A percentile compares a stretch with the other conserved stretches of the same genome.
Conservation (phyloP, 2,797 vertebrate genomes). For the Cephalopachus bancanus region DNA sequence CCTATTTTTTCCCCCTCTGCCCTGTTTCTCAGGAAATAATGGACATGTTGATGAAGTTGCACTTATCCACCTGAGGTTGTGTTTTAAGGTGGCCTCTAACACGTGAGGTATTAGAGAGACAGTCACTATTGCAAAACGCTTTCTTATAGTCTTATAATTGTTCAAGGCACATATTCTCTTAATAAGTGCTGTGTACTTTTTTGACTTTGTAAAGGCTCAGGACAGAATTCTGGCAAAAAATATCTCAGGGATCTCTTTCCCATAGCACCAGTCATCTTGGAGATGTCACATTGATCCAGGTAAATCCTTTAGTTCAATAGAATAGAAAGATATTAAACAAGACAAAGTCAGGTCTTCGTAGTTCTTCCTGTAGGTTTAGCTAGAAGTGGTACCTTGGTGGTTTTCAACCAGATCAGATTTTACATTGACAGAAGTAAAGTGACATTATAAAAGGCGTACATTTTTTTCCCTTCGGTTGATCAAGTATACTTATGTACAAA, state of each 20-base stretch:
- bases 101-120: too few relatives aligned
- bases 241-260: neutral
- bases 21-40: neutral
- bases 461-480: neutral
- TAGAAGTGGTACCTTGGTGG: neutral
- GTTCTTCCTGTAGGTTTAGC: neutral
- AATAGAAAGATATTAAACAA: neutral
- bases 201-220: neutral
- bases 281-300: neutral
- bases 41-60: neutral
- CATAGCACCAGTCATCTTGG: neutral
- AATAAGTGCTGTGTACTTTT: neutral
- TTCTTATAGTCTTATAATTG: too few relatives aligned
- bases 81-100: neutral
- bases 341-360: neutral
- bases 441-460: neutral
- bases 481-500: neutral
- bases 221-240: neutral
- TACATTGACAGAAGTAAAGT: neutral
- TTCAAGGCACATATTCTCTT: neutral
- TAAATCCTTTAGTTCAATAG: neutral
- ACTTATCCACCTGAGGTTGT: neutral
- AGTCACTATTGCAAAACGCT: too few relatives aligned
- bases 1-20: neutral
- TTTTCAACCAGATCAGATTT: neutral